Evolutionary conservation across 2,113 vertebrate species (phyloP), one percentile per base, ranked within the genome.

Genomic region (Halichoeres trimaculatus): DNA sequence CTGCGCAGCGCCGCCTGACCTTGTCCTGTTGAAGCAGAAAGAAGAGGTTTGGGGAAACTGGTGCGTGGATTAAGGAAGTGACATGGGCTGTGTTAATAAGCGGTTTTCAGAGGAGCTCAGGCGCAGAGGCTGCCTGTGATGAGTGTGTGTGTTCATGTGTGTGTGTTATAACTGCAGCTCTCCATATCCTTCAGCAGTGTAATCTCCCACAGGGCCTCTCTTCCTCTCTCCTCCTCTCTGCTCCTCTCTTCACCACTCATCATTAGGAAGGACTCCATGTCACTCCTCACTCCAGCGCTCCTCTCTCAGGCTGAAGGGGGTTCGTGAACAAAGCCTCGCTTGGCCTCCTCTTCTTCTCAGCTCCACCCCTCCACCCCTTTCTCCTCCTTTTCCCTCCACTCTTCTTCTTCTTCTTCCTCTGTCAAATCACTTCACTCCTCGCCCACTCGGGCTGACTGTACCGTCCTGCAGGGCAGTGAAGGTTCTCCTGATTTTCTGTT

Each of bases 241-340:
- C 57, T 52, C 65, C 0, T 24, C 76, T 60, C 10, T 65, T 68
- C 85, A 19, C 58, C 34, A 6, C 76, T 85, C 84, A 68, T 88
- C 89, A 82, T 91, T 83, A 88, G 74, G 72, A 80, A 70, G 86
- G 79, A 82, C 60, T 75, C 57, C 1, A 12, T 89, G 83, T 88
- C 85, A 74, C 74, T 85, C 68, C 73, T 89, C 83, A 83, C 64
- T 82, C 69, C 51, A 81, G 69, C 54, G 35, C 65, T 56, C 53
- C 66, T 77, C 72, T 67, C 74, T 55, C 26, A 57, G 75, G 70
- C 77, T 11, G 65, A 64, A 57, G 22, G 66, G 57, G 74, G 58
- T 10, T 6, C 14, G 17, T 50, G 80, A 78, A 73, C 74, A 84
- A 85, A 86, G 74, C 77, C 78, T 79, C 14, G 9, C 78, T 64